Evolutionary conservation across 2,113 vertebrate genomes (phyloP).

Genomic region (Cyphomyrus discorhynchus): DNA sequence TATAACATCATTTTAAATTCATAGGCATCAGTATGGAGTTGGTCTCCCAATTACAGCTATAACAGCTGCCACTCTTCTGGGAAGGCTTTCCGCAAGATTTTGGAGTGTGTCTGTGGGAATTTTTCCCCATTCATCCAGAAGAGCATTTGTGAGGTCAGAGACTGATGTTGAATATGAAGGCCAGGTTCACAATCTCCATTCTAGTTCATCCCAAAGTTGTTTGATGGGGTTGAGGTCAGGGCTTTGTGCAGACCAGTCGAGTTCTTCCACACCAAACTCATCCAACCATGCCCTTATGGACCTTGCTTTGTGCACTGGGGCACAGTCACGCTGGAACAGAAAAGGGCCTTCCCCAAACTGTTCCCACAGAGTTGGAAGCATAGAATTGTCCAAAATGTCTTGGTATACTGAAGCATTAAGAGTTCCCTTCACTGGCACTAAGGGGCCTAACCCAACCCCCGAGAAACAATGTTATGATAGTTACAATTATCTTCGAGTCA

Average conservation of each 20-base stretch:
- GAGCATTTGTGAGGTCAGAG: neutral
- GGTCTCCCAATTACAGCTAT: neutral
- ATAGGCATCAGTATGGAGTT: neutral
- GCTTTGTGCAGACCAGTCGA: neutral
- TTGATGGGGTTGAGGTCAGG: neutral
- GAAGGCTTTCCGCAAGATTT: neutral
- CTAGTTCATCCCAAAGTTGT: neutral
- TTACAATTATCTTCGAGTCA: too few relatives aligned
- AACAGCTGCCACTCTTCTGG: neutral
- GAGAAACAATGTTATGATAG: neutral
- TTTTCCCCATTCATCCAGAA: too few relatives aligned
- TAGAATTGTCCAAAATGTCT: neutral
- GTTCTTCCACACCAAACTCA: neutral
- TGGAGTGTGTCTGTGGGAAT: neutral
- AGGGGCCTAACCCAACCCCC: neutral
- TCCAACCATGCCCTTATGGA: neutral
- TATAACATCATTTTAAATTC: neutral
- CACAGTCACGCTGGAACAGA: neutral
- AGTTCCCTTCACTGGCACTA: neutral
- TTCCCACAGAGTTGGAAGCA: neutral
- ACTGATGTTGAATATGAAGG: neutral
- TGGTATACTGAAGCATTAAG: neutral
- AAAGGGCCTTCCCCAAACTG: neutral
- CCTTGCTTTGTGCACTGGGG: neutral
- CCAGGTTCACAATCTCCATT: neutral